Evolutionary conservation across 2,113 vertebrate species (phyloP).

Genomic region (Platichthys flesus): DNA sequence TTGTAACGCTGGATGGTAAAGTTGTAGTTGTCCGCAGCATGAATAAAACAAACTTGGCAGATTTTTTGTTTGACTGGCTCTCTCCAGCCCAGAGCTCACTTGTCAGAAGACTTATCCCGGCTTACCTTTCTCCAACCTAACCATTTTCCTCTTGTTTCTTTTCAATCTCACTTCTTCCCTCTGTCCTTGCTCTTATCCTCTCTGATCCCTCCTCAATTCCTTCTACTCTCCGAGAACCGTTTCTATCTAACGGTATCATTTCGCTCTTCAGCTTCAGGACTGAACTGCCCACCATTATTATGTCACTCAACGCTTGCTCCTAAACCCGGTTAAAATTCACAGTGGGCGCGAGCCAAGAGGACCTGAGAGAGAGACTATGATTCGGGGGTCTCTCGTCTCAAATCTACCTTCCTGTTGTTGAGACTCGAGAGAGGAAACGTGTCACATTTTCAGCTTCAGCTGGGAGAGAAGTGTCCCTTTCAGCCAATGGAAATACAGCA

Average conservation of each 20-base stretch:
- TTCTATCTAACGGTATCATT: slow-evolving; percentile 77
- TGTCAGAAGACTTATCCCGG: slow-evolving; percentile 78
- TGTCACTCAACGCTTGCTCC: slow-evolving; percentile 76
- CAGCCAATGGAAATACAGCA: slow-evolving; percentile 8
- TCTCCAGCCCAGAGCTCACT: slow-evolving; percentile 65
- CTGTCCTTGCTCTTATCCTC: slow-evolving; percentile 71
- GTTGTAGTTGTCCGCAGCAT: slow-evolving; percentile 52
- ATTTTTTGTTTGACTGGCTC: slow-evolving; percentile 72
- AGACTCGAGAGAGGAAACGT: slow-evolving; percentile 17
- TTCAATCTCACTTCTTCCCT: slow-evolving; percentile 76
- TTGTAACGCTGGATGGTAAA: slow-evolving; percentile 35
- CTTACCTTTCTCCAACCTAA: slow-evolving; percentile 77
- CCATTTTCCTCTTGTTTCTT: slow-evolving; percentile 79
- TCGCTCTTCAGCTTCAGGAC: slow-evolving; percentile 71
- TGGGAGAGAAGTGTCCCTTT: neutral
- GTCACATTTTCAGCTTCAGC: neutral
- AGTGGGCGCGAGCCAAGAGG: slow-evolving; percentile 29
- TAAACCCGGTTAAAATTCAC: slow-evolving; percentile 64
- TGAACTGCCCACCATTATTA: slow-evolving; percentile 76
- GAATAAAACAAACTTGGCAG: slow-evolving; percentile 74
- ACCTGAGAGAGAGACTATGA: slow-evolving; percentile 18
- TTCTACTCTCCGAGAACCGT: slow-evolving; percentile 59
- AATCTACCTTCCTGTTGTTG: slow-evolving; percentile 39
- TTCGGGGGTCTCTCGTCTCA: slow-evolving; percentile 28
- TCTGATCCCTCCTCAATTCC: slow-evolving; percentile 73